A percentile compares a stretch with the other conserved stretches of the same genome.
These are phyloP conservation scores for Iselma pallidipennis DNA, from an alignment of 2,888 invertebrate species.

Conservation along the genomic window DNA sequence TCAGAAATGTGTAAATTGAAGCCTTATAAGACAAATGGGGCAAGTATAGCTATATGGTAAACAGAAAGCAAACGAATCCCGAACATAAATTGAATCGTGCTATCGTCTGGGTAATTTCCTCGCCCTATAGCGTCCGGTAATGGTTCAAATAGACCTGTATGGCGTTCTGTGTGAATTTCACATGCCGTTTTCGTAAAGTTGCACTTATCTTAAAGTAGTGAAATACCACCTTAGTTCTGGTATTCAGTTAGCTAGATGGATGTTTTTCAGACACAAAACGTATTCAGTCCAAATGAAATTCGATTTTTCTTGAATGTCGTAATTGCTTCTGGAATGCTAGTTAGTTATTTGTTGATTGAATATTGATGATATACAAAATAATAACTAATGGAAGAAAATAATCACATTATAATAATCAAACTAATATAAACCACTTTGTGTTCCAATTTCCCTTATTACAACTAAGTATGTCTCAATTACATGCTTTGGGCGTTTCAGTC, in stretches of 20 bases:
- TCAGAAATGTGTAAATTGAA: conserved; percentile 12
- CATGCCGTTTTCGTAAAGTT: conserved; percentile 25
- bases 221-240: neutral
- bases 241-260: neutral
- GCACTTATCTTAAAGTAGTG: neutral
- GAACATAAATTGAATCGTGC: conserved; percentile 37
- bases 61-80: conserved; percentile 33
- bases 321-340: too few relatives aligned
- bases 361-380: neutral
- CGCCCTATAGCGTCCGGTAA: conserved; percentile 33
- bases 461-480: neutral
- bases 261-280: too few relatives aligned
- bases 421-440: too few relatives aligned
- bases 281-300: conserved; percentile 5
- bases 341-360: conserved; percentile 7
- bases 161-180: conserved; percentile 31
- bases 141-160: conserved; percentile 32
- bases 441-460: neutral
- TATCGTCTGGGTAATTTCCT: conserved; percentile 40
- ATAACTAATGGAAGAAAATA: neutral
- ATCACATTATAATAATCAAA: too few relatives aligned
- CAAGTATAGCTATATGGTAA: conserved; percentile 8
- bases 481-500: conserved; percentile 17
- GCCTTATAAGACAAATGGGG: conserved; percentile 13
- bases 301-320: too few relatives aligned